A percentile compares a stretch with the other conserved stretches of the same genome.
phyloP scores from a whole-genome alignment of 2,888 invertebrate species.

The Celastrina argiolus region DNA sequence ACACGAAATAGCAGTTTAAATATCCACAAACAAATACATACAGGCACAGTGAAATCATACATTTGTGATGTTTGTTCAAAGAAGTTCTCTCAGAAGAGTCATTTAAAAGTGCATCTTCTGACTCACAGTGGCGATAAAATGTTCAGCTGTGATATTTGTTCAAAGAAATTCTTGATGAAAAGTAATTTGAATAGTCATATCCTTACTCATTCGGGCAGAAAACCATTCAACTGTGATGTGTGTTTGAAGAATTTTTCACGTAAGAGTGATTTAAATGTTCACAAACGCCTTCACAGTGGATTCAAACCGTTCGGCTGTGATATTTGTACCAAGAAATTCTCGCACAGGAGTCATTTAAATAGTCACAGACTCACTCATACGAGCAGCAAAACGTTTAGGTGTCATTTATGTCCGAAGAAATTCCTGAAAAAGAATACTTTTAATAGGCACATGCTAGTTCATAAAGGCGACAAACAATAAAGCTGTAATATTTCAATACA shows the following conservation, averaged over 20 bases:
- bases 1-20: not conserved
- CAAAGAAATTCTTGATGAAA: not conserved
- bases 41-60: not conserved
- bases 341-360: not conserved
- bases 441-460: no score
- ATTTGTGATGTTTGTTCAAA: not conserved
- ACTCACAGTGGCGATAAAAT: not conserved
- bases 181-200: not conserved
- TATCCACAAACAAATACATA: not conserved
- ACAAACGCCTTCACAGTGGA: not conserved
- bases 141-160: not conserved
- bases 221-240: not conserved
- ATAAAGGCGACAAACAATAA: no score
- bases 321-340: not conserved
- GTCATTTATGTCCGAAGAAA: no score
- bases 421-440: no score
- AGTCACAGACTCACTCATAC: not conserved
- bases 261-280: not conserved
- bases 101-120: not conserved
- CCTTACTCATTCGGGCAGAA: not conserved
- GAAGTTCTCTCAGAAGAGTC: not conserved
- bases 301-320: slow-evolving; percentile 6
- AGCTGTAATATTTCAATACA: no score
- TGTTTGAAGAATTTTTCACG: not conserved
- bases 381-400: no score